A percentile compares a stretch with the other conserved stretches of the same genome.
phyloP scores from a whole-genome alignment of 2,888 invertebrate species.

The Trileptium ribeirensis region DNA sequence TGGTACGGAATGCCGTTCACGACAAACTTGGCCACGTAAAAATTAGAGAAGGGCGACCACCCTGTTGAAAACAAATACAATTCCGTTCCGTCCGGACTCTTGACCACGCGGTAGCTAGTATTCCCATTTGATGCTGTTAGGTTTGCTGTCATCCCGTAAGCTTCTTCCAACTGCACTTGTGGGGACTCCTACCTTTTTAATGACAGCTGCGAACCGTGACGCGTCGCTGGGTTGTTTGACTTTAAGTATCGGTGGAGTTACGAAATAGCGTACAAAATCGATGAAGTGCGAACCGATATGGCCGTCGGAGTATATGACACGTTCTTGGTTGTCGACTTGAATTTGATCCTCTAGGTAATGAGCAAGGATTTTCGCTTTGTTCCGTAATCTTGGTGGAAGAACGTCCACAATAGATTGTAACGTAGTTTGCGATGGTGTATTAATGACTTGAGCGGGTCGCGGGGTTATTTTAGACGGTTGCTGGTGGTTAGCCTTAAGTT shows the following conservation, averaged over 20 bases:
- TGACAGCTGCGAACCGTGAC: background rate
- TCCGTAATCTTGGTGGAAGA: background rate
- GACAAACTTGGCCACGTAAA: background rate
- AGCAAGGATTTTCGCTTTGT: background rate
- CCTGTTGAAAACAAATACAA: background rate
- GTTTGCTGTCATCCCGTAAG: too few species aligned
- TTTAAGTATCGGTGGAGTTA: background rate
- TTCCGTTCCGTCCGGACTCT: background rate
- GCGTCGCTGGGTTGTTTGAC: background rate
- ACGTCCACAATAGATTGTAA: background rate
- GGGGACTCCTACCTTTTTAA: background rate
- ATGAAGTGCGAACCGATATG: background rate
- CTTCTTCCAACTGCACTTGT: background rate
- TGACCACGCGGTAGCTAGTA: background rate
- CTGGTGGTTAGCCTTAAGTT: background rate
- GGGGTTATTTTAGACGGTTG: too few species aligned
- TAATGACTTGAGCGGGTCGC: background rate
- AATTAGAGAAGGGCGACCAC: background rate
- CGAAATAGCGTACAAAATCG: background rate
- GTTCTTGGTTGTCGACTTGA: background rate
- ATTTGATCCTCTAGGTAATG: constrained; percentile 5
- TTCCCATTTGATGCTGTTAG: background rate
- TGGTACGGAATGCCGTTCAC: background rate
- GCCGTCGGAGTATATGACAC: background rate
- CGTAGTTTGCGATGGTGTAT: background rate